A percentile compares a stretch with the other conserved stretches of the same genome.
These are phyloP conservation scores for Alouatta palliata DNA, from an alignment of 2,113 vertebrate genomes.

Conservation along the genomic window DNA sequence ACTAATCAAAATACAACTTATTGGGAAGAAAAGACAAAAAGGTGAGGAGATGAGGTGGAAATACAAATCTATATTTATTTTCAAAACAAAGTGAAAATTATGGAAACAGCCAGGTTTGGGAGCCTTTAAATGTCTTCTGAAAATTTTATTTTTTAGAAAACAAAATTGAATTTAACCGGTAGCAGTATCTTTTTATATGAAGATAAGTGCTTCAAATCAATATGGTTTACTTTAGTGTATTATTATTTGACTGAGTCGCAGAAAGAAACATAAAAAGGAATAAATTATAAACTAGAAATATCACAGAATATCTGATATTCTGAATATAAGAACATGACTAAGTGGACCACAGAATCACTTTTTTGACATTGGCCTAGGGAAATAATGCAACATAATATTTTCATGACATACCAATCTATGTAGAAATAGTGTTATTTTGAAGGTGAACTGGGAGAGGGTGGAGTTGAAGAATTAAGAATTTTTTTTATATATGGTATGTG, in stretches of 20 bases:
- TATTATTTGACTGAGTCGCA: conserved; percentile 8
- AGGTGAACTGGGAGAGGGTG: neutral
- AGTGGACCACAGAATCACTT: neutral
- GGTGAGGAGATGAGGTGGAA: conserved; percentile 43
- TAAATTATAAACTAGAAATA: neutral
- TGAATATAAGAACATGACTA: conserved; percentile 3
- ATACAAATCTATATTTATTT: conserved; percentile 48
- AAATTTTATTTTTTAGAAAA: conserved; percentile 65
- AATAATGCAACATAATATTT: neutral
- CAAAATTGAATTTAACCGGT: conserved; percentile 63
- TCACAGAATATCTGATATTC: neutral
- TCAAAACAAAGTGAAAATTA: conserved; percentile 56
- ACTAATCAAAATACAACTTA: conserved; percentile 55
- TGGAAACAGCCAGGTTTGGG: conserved; percentile 32
- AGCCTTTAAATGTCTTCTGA: conserved; percentile 30
- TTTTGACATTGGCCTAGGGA: neutral
- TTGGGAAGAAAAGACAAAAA: conserved; percentile 58
- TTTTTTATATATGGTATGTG: neutral
- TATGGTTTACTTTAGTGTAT: conserved; percentile 48
- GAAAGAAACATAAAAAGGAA: neutral
- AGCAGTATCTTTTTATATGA: conserved; percentile 39
- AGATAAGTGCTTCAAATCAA: neutral
- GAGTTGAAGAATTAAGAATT: neutral
- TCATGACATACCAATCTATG: neutral
- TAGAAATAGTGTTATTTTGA: neutral